A percentile compares a stretch with the other conserved stretches of the same genome.
Conservation (phyloP, 92 coral and sea anemone genomes). For the Epizoanthus scotinus region DNA sequence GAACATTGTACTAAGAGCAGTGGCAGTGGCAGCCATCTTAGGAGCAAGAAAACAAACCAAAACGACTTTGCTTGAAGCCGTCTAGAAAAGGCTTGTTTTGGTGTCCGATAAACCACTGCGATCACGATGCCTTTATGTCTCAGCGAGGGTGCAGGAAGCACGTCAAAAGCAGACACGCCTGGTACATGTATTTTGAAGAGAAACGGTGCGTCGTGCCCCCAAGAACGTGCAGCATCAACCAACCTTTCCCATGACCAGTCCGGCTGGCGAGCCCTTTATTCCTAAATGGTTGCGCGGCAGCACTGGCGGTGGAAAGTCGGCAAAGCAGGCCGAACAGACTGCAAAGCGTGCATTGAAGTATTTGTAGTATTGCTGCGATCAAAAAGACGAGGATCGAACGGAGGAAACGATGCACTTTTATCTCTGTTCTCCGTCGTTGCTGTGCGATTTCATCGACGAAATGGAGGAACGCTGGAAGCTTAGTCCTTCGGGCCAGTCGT, state of each 20-base stretch:
- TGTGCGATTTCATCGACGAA: not conserved
- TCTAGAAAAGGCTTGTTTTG: too few species aligned
- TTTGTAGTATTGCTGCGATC: constrained; percentile 3
- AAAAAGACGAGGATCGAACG: not conserved
- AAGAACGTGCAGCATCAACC: not conserved
- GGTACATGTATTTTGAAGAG: constrained; percentile 22
- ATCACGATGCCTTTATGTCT: constrained; percentile 14
- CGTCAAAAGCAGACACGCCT: not conserved
- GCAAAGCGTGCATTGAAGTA: constrained; percentile 13
- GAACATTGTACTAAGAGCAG: too few species aligned
- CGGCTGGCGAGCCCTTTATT: not conserved
- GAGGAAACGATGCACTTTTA: constrained; percentile 6
- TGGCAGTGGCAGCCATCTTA: too few species aligned
- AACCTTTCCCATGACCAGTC: not conserved
- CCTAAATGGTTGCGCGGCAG: not conserved
- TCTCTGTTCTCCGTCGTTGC: constrained; percentile 9
- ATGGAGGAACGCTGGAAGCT: constrained; percentile 13
- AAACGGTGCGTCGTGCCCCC: too few species aligned
- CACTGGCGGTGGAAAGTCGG: constrained; percentile 19
- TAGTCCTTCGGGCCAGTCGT: constrained; percentile 14
- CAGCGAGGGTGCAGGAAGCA: not conserved
- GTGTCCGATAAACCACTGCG: constrained; percentile 5
- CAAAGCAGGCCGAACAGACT: not conserved
- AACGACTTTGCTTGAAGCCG: too few species aligned
- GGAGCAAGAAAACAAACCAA: too few species aligned